A percentile compares a stretch with the other conserved stretches of the same genome.
Conservation (phyloP, 2,797 vertebrate species). For the Botia kubotai region DNA sequence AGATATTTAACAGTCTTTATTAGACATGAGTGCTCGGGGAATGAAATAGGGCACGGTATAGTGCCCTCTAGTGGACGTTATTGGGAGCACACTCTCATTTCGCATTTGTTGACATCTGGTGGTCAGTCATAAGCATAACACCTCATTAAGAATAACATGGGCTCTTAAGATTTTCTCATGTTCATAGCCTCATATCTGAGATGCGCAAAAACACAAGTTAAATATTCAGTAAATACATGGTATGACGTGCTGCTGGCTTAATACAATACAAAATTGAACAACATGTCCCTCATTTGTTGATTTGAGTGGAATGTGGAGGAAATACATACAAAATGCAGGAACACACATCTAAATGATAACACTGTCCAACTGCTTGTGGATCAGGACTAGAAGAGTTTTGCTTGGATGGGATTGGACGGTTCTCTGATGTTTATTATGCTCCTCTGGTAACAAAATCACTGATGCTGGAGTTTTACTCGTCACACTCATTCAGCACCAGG, state of each 20-base stretch:
- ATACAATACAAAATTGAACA: neutral
- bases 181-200: neutral
- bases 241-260: neutral
- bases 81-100: neutral
- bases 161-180: neutral
- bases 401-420: too few species aligned
- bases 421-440: conserved; percentile 62
- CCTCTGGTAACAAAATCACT: conserved; percentile 93
- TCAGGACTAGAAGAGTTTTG: too few species aligned
- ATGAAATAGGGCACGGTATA: neutral
- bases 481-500: conserved; percentile 90
- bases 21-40: neutral
- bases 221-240: neutral
- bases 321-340: too few species aligned
- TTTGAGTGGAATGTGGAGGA: neutral
- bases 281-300: neutral
- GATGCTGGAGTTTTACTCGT: conserved; percentile 90
- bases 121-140: conserved; percentile 11
- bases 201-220: neutral
- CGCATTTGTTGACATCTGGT: neutral
- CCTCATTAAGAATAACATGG: neutral
- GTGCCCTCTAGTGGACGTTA: conserved; percentile 48
- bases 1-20: too few species aligned
- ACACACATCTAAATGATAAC: too few species aligned
- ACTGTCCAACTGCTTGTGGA: too few species aligned